These are phyloP conservation scores for Aplysina aerophoba DNA, from an alignment of 37 sponge, comb jelly and placozoan species.

Conservation along the genomic window DNA sequence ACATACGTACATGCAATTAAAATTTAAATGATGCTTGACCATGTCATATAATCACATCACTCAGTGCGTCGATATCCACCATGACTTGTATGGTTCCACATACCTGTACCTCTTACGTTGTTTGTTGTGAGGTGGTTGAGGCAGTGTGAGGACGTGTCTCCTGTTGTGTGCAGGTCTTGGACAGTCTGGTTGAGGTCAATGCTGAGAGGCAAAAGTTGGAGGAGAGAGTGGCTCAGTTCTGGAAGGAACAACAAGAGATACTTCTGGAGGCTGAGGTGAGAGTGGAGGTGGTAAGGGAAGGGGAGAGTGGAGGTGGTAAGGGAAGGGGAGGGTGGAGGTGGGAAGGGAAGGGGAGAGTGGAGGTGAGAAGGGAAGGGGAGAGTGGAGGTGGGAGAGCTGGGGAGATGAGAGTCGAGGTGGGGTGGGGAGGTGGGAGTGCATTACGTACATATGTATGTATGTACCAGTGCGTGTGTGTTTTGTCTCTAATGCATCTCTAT, in stretches of 20 bases:
- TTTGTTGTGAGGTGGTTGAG: too few species aligned
- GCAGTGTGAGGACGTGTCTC: too few species aligned
- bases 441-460: not conserved
- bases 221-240: not conserved
- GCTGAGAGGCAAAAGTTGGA: conserved; percentile 10
- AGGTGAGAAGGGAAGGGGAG: not conserved
- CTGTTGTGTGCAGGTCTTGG: conserved; percentile 2
- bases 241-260: not conserved
- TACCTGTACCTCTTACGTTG: too few species aligned
- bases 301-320: conserved; percentile 34
- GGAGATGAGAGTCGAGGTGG: conserved; percentile 22
- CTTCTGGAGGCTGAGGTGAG: conserved; percentile 18
- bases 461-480: not conserved
- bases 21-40: not conserved
- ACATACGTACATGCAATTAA: conserved; percentile 15
- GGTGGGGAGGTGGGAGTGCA: conserved; percentile 12
- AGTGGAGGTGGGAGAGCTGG: conserved; percentile 51
- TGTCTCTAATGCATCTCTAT: too few species aligned
- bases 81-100: too few species aligned
- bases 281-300: conserved; percentile 7
- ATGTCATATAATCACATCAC: too few species aligned
- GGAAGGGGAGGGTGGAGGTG: conserved; percentile 17
- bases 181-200: not conserved
- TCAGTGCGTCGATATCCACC: too few species aligned
- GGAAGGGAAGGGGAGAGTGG: conserved; percentile 39